Evolutionary conservation across 1,140 invertebrate species (phyloP).

Genomic region (Cyclargus thomasi): DNA sequence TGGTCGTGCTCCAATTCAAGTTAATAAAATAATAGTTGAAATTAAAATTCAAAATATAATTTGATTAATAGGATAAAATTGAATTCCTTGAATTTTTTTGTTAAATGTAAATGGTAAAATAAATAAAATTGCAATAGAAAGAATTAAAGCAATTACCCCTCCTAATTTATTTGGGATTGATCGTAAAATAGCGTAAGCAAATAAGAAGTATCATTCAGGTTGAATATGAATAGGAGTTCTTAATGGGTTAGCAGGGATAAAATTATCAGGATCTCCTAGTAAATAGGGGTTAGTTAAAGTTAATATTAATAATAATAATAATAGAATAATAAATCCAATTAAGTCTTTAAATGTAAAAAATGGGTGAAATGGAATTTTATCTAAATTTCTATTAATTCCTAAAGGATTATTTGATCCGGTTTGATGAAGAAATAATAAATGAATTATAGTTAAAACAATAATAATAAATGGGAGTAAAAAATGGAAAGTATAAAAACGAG

Average conservation of each 20-base stretch:
- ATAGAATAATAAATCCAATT: slow-evolving; percentile 75
- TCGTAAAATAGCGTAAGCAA: slow-evolving; percentile 84
- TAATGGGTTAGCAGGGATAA: slow-evolving; percentile 81
- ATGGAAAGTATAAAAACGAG: slow-evolving; percentile 83
- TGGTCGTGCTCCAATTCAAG: slow-evolving; percentile 79
- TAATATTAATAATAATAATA: slow-evolving; percentile 66
- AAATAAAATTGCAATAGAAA: slow-evolving; percentile 79
- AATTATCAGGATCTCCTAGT: slow-evolving; percentile 82
- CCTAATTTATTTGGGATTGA: slow-evolving; percentile 85
- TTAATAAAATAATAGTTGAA: slow-evolving; percentile 76
- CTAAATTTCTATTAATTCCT: slow-evolving; percentile 76
- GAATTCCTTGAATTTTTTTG: slow-evolving; percentile 72
- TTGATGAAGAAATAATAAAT: slow-evolving; percentile 58
- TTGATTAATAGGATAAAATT: slow-evolving; percentile 78
- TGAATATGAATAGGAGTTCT: slow-evolving; percentile 83
- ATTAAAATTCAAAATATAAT: slow-evolving; percentile 77
- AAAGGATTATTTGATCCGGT: slow-evolving; percentile 73
- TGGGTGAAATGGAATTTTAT: slow-evolving; percentile 78
- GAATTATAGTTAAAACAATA: slow-evolving; percentile 68
- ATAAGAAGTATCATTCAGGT: slow-evolving; percentile 86
- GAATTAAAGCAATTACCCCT: slow-evolving; percentile 79
- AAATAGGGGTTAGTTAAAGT: slow-evolving; percentile 75
- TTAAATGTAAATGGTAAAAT: slow-evolving; percentile 74
- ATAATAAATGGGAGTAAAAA: slow-evolving; percentile 83
- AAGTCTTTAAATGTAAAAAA: slow-evolving; percentile 79